Evolutionary conservation across 1,140 invertebrate species (phyloP), one percentile per base, ranked within the genome.

Genomic region (Uloborus diversus): DNA sequence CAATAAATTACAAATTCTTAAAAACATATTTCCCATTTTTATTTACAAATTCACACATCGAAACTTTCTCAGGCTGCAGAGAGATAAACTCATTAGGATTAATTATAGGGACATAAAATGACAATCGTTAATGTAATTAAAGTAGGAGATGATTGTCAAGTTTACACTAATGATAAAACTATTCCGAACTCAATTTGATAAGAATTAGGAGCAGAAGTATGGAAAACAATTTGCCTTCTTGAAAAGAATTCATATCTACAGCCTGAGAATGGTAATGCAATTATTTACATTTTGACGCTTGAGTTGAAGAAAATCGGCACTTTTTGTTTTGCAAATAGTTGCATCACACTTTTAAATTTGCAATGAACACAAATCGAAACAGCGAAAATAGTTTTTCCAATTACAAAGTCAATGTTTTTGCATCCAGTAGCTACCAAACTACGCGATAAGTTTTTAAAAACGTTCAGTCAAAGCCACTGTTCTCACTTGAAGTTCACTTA

Each of bases 1-100:
- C 73, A 65, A 53, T 76, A 76, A 76, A 76, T 65, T 76, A 27
- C 27, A 65, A 61, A 64, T 47, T 76, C 59, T 76, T 65, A 73
- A 65, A 66, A 76, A 65, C 32, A 76, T 37, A 53, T 75, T 75
- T 62, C 33, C 27, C 25, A 62, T 59, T 35, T 35, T 17, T 76
- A 76, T 76, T n/a, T 76, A 76, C 73, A 73, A 49, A 65, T 65
- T 56, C 42, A 76, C 33, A 65, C 73, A 76, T 28, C n/a, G 42
- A 75, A 76, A 2, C 4, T 4, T 53, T 56, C 37, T 47, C 62
- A 76, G 62, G 61, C 61, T 56, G 73, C 25, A 3, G 49, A 11
- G 37, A 13, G 17, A 1, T 42, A 13, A 42, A 2, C 37, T 13
- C 9, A 42, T 42, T 9, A 0, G 37, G 17, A 42, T 42, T 42